These are phyloP conservation scores for Coregonus suidteri DNA, from an alignment of 2,797 vertebrate species.

Conservation along the genomic window DNA sequence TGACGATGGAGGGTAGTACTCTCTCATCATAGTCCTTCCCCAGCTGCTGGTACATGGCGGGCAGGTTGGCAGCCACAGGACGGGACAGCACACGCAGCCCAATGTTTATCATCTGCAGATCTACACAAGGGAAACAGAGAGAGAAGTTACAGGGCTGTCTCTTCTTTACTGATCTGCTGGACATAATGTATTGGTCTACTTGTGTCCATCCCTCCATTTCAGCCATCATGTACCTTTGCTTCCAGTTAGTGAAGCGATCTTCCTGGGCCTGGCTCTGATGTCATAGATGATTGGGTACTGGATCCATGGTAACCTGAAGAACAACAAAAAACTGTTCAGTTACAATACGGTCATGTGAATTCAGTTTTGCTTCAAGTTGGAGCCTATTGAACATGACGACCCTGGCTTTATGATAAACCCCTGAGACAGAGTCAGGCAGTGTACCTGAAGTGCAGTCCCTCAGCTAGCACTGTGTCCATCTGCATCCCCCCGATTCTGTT, in stretches of 20 bases:
- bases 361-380: too few relatives aligned
- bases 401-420: background rate
- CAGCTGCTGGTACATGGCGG: conserved; percentile 86
- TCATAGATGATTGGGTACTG: conserved; percentile 97
- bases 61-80: conserved; percentile 85
- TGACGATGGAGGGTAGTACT: conserved; percentile 90
- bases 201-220: too few relatives aligned
- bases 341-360: too few relatives aligned
- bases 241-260: conserved; percentile 90
- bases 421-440: background rate
- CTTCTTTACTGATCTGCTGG: too few relatives aligned
- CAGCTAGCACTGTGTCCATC: conserved; percentile 84
- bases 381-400: background rate
- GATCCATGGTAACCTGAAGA: conserved; percentile 87
- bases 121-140: conserved; percentile 53
- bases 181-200: too few relatives aligned
- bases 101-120: conserved; percentile 93
- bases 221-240: conserved; percentile 84
- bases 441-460: conserved; percentile 91
- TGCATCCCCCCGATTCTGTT: conserved; percentile 89
- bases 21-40: conserved; percentile 90
- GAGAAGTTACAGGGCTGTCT: too few relatives aligned
- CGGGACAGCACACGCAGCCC: conserved; percentile 85
- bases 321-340: background rate
- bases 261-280: conserved; percentile 86